phyloP scores from a whole-genome alignment of 30 jellyfish, hydroid and myxozoan genomes.

The Clytia hemisphaerica region DNA sequence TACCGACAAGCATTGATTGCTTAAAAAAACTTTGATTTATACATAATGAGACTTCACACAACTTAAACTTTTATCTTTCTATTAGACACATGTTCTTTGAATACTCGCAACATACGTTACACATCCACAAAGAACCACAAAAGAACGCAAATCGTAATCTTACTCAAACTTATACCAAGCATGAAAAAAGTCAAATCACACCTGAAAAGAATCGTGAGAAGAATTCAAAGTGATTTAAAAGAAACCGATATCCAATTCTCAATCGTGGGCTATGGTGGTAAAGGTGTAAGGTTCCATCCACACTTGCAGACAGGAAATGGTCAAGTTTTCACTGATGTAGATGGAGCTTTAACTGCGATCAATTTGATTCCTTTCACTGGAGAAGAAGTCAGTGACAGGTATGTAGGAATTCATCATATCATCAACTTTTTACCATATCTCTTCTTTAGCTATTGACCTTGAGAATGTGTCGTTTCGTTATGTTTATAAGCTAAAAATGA shows the following conservation, averaged over 20 bases:
- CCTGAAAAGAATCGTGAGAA: conserved; percentile 25
- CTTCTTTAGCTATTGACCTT: too few relatives aligned
- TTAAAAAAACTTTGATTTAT: too few relatives aligned
- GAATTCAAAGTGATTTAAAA: conserved; percentile 8
- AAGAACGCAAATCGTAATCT: not conserved
- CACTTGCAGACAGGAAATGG: conserved; percentile 88
- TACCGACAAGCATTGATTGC: too few relatives aligned
- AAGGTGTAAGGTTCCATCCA: conserved; percentile 52
- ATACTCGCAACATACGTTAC: too few relatives aligned
- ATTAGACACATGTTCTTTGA: too few relatives aligned
- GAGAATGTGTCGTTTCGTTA: too few relatives aligned
- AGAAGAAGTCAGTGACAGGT: conserved; percentile 8
- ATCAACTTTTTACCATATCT: too few relatives aligned
- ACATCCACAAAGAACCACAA: not conserved
- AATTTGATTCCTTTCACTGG: conserved; percentile 39
- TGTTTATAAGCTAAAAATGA: too few relatives aligned
- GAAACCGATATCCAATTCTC: conserved; percentile 20
- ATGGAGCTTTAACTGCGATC: conserved; percentile 45
- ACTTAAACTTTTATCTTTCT: too few relatives aligned
- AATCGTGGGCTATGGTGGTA: conserved; percentile 81
- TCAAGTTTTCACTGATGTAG: conserved; percentile 31
- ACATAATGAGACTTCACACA: too few relatives aligned
- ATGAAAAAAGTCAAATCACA: conserved; percentile 41
- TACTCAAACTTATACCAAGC: conserved; percentile 48
- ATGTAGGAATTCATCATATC: too few relatives aligned